phyloP scores from a whole-genome alignment of 2,888 invertebrate genomes.

The Andrena praecox region DNA sequence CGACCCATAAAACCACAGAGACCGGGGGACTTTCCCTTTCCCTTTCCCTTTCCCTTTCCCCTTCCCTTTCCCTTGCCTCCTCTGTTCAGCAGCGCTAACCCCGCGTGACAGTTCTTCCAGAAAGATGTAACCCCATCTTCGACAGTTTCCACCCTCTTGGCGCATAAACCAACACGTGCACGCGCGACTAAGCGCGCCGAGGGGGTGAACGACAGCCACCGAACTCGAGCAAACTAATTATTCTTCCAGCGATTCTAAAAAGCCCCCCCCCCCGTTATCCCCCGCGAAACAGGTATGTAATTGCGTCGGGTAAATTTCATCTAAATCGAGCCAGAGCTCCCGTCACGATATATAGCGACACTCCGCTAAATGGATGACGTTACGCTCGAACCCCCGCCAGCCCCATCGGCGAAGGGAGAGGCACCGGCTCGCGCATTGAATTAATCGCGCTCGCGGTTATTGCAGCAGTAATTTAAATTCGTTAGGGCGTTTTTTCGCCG shows the following conservation, averaged over 20 bases:
- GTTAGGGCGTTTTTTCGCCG: slow-evolving; percentile 43
- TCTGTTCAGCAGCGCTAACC: not conserved
- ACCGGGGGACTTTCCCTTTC: slow-evolving; percentile 66
- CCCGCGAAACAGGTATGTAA: too few species aligned
- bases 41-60: slow-evolving; percentile 50
- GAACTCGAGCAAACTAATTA: slow-evolving; percentile 55
- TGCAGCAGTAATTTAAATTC: slow-evolving; percentile 62
- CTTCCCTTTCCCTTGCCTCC: slow-evolving; percentile 41
- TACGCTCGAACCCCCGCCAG: not conserved
- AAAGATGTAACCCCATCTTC: slow-evolving; percentile 63
- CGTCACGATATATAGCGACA: not conserved
- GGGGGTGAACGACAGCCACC: slow-evolving; percentile 37
- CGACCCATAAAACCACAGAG: slow-evolving; percentile 82
- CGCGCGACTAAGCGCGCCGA: slow-evolving; percentile 25
- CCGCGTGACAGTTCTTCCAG: slow-evolving; percentile 36
- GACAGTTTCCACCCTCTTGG: slow-evolving; percentile 64
- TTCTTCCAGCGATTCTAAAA: slow-evolving; percentile 23
- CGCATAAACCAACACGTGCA: slow-evolving; percentile 45
- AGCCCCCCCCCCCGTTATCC: not conserved
- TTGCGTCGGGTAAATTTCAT: too few species aligned
- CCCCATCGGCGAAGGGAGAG: slow-evolving; percentile 14
- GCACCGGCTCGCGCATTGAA: slow-evolving; percentile 25
- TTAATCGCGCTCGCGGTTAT: slow-evolving; percentile 57
- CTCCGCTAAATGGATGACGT: slow-evolving; percentile 13
- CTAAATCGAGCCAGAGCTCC: not conserved